A percentile compares a stretch with the other conserved stretches of the same genome.
Evolutionary conservation across 2,113 vertebrate genomes (phyloP).

Genomic region (Lanius ludovicianus): DNA sequence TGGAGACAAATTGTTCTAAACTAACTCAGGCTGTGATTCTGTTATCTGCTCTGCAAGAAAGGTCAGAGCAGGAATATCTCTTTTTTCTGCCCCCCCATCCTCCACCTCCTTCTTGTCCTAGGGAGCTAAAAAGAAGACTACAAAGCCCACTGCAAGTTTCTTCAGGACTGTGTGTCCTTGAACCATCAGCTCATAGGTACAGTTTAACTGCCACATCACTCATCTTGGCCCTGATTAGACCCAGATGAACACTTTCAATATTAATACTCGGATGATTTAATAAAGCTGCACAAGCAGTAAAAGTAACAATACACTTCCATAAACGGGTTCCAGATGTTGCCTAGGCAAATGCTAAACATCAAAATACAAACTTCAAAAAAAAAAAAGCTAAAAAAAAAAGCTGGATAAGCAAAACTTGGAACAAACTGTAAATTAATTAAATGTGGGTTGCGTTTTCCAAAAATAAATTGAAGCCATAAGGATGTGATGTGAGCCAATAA

Average conservation of each 20-base stretch:
- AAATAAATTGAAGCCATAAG: slow-evolving; percentile 88
- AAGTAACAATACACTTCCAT: slow-evolving; percentile 74
- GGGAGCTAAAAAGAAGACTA: slow-evolving; percentile 21
- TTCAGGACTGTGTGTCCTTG: slow-evolving; percentile 56
- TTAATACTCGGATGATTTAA: slow-evolving; percentile 73
- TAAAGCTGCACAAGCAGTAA: slow-evolving; percentile 76
- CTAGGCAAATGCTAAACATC: slow-evolving; percentile 77
- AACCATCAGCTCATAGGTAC: slow-evolving; percentile 44
- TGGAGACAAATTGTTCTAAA: slow-evolving; percentile 55
- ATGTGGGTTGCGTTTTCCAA: slow-evolving; percentile 74
- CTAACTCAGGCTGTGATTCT: slow-evolving; percentile 28
- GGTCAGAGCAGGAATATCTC: slow-evolving; percentile 28
- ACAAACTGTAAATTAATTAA: slow-evolving; percentile 82
- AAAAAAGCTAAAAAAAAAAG: slow-evolving; percentile 42
- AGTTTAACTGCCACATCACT: slow-evolving; percentile 76
- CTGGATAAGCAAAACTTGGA: slow-evolving; percentile 75
- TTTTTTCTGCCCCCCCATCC: background rate
- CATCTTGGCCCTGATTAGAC: slow-evolving; percentile 79
- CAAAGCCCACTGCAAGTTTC: slow-evolving; percentile 8
- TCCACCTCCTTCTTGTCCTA: background rate
- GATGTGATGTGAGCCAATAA: slow-evolving; percentile 75
- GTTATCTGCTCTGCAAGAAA: slow-evolving; percentile 43
- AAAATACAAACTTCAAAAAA: slow-evolving; percentile 71
- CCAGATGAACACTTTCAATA: slow-evolving; percentile 77
- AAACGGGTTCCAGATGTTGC: slow-evolving; percentile 80